These are phyloP conservation scores for Eupithecia centaureata DNA, from an alignment of 2,888 invertebrate species.

Conservation along the genomic window DNA sequence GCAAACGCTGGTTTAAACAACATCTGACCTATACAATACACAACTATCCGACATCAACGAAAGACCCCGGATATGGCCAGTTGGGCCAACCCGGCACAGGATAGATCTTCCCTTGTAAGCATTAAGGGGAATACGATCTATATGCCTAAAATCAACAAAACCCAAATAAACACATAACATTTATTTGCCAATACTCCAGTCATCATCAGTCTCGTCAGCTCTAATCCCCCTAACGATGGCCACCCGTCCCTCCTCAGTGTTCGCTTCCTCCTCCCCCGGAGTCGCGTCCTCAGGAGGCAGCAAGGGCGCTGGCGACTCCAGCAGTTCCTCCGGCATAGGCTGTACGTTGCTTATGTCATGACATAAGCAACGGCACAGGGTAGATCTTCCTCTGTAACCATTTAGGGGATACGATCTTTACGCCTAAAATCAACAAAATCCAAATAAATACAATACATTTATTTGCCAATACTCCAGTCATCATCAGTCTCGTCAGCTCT, in stretches of 20 bases:
- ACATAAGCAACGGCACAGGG: no score
- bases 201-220: slow-evolving; percentile 31
- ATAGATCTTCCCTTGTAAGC: no score
- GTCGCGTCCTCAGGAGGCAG: neutral
- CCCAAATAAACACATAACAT: neutral
- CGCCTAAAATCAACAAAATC: neutral
- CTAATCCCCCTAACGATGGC: neutral
- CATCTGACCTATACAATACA: no score
- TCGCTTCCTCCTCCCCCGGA: neutral
- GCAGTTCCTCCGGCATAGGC: no score
- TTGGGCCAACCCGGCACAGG: no score
- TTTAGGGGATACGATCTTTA: no score
- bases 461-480: slow-evolving; percentile 27
- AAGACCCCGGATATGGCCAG: no score
- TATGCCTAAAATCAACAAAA: neutral
- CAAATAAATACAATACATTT: slow-evolving; percentile 1
- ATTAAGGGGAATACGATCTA: no score
- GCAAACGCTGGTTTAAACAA: no score
- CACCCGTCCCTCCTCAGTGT: neutral
- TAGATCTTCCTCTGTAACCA: no score
- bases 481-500: slow-evolving; percentile 31
- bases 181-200: slow-evolving; percentile 28
- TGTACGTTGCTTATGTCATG: no score
- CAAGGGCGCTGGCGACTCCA: neutral
- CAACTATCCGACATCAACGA: no score